A percentile compares a stretch with the other conserved stretches of the same genome.
Evolutionary conservation across 1,140 invertebrate species (phyloP).

Genomic region (Drosophila virilis): DNA sequence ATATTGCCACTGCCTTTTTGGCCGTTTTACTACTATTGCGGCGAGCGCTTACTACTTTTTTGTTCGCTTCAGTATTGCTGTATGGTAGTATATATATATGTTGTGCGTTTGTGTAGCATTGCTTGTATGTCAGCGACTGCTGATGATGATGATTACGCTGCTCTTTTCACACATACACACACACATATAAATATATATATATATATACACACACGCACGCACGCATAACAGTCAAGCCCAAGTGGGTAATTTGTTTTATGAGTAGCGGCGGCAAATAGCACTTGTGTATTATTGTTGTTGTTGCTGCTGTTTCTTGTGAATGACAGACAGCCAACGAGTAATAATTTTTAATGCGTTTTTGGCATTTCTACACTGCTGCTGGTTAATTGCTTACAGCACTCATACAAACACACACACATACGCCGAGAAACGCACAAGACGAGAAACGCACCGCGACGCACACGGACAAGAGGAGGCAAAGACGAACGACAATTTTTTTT

Average conservation of each 20-base stretch:
- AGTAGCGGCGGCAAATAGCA: conserved; percentile 80
- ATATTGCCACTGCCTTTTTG: conserved; percentile 78
- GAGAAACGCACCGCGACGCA: conserved; percentile 22
- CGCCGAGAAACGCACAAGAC: conserved; percentile 15
- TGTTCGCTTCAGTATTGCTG: conserved; percentile 41
- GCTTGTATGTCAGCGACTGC: conserved; percentile 41
- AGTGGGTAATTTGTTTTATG: conserved; percentile 82
- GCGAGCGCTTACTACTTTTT: conserved; percentile 66
- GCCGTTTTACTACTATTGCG: conserved; percentile 68
- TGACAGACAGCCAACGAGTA: conserved; percentile 75
- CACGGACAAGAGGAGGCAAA: conserved; percentile 33
- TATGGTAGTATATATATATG: conserved; percentile 58
- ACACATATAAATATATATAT: conserved; percentile 18
- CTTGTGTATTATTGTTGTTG: conserved; percentile 69
- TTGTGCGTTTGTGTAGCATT: conserved; percentile 18
- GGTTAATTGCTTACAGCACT: conserved; percentile 73
- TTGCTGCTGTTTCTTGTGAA: conserved; percentile 66
- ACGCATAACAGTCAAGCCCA: conserved; percentile 76
- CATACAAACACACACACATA: conserved; percentile 39
- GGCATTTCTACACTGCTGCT: conserved; percentile 76
- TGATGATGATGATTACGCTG: conserved; percentile 76
- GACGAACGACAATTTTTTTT: conserved; percentile 52
- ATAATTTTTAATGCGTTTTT: conserved; percentile 83
- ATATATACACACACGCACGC: conserved; percentile 46
- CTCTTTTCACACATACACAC: conserved; percentile 68